These are phyloP conservation scores for Knipowitschia caucasica DNA, from an alignment of 2,797 vertebrate genomes.

Conservation along the genomic window DNA sequence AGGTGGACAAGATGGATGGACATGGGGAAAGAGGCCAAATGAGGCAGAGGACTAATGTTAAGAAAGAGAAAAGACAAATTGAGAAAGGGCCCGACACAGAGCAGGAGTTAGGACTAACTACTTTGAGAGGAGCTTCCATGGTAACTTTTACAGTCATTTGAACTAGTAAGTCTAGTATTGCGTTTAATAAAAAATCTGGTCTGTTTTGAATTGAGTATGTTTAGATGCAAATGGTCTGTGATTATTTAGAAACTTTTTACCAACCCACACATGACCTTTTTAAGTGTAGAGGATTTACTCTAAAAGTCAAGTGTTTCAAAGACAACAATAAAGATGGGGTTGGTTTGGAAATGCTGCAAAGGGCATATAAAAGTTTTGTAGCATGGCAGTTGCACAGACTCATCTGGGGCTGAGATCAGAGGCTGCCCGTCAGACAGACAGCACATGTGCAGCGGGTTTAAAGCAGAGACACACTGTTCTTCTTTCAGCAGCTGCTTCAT, in stretches of 20 bases:
- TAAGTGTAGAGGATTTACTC: constrained; percentile 9
- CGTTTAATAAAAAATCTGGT: not conserved
- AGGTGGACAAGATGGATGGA: constrained; percentile 36
- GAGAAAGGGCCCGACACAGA: constrained; percentile 22
- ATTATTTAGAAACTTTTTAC: constrained; percentile 3
- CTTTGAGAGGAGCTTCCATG: not conserved
- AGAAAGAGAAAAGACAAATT: constrained; percentile 37
- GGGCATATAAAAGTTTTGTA: constrained; percentile 52
- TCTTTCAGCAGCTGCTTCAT: constrained; percentile 35
- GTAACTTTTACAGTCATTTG: not conserved
- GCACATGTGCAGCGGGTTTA: constrained; percentile 20
- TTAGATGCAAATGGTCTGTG: not conserved
- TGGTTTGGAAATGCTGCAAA: constrained; percentile 20
- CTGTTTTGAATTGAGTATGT: not conserved
- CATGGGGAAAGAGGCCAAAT: constrained; percentile 24
- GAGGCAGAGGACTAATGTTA: constrained; percentile 17
- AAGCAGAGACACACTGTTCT: constrained; percentile 9
- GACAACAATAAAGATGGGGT: constrained; percentile 12
- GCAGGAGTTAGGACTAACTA: constrained; percentile 30
- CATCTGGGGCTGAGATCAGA: constrained; percentile 32
- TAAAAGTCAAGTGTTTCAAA: constrained; percentile 9
- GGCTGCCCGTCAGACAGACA: constrained; percentile 32
- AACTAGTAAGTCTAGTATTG: not conserved
- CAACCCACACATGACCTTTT: constrained; percentile 6
- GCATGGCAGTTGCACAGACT: constrained; percentile 26